Percentiles rank a stretch among this genome's conserved stretches.
Evolutionary conservation across 1,140 invertebrate genomes (phyloP).

Genomic region (Zaprionus lachaisei): DNA sequence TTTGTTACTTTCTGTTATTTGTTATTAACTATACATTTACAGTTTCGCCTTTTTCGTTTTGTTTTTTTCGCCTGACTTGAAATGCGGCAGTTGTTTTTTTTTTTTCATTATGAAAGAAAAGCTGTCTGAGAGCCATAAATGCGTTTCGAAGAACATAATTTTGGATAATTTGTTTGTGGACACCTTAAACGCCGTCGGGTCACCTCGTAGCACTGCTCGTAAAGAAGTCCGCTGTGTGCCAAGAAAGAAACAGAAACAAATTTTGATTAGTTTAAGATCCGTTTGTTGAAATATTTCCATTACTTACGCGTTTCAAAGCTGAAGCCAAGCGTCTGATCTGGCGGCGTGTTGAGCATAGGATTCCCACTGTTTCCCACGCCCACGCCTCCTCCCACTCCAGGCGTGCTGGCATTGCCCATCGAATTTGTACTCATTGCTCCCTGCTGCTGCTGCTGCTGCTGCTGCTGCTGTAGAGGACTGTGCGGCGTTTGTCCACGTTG

Average conservation of each 20-base stretch:
- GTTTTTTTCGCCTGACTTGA: constrained; percentile 5
- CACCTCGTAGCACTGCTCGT: constrained; percentile 80
- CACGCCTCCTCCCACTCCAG: constrained; percentile 46
- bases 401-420: constrained; percentile 68
- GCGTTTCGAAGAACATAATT: constrained; percentile 61
- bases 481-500: constrained; percentile 77
- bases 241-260: not conserved
- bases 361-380: constrained; percentile 53
- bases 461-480: constrained; percentile 75
- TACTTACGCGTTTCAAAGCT: constrained; percentile 80
- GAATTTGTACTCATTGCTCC: constrained; percentile 77
- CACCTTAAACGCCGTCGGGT: constrained; percentile 68
- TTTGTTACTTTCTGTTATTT: constrained; percentile 18
- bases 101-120: constrained; percentile 28
- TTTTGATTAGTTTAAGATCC: not conserved
- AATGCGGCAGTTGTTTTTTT: constrained; percentile 25
- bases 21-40: constrained; percentile 65
- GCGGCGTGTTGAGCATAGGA: constrained; percentile 76
- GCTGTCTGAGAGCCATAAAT: constrained; percentile 67
- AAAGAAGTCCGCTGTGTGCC: constrained; percentile 69
- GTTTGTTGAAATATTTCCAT: not conserved
- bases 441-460: constrained; percentile 35
- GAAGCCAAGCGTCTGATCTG: constrained; percentile 80
- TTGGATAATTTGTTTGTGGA: constrained; percentile 18
- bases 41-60: constrained; percentile 40